Evolutionary conservation across 2,888 invertebrate genomes (phyloP), one percentile per base, ranked within the genome.

Genomic region (Ctenicera cuprea): DNA sequence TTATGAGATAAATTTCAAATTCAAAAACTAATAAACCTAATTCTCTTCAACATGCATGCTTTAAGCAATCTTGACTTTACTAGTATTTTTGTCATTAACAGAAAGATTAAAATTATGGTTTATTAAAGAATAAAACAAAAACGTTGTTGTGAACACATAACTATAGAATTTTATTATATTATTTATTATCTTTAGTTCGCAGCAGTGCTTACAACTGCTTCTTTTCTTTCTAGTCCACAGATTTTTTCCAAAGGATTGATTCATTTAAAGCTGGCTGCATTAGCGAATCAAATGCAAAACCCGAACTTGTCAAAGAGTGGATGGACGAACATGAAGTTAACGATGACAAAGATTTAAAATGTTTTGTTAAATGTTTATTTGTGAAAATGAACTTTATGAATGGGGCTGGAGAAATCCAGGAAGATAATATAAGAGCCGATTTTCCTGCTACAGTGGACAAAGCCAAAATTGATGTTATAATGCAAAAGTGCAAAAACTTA

Each of bases 281-380:
- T 1, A 11, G 14, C 7, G 59, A 67, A 41, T 43, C 57, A 5
- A 57, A 57, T 12, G 67, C 30, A n/a, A 43, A 57, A n/a, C 11
- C 59, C 2, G 14, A 12, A 3, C 50, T 57, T 14, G 67, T 45
- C 0, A 59, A 67, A 1, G 43, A 14, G 14, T 9, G 57, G 1
- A 14, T 69, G 9, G 22, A 52, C 33, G 37, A 87, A 63, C 89
- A 89, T 0, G 87, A 88, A 52, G 89, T 89, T 76, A 82, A 82
- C 0, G 87, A 89, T 0, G 88, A 89, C 61, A 87, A 87, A 4
- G 82, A 77, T 0, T 75, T 89, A 0, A 89, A 89, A 77, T 87
- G 88, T 48, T 89, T 89, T 76, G 82, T 86, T 0, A 81, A 88
- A 0, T 90, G 90, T 79, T 86, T 89, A 81, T 88, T 88, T 81